These are phyloP conservation scores for Sebastes elongatus DNA, from an alignment of 2,797 vertebrate genomes.

Conservation along the genomic window DNA sequence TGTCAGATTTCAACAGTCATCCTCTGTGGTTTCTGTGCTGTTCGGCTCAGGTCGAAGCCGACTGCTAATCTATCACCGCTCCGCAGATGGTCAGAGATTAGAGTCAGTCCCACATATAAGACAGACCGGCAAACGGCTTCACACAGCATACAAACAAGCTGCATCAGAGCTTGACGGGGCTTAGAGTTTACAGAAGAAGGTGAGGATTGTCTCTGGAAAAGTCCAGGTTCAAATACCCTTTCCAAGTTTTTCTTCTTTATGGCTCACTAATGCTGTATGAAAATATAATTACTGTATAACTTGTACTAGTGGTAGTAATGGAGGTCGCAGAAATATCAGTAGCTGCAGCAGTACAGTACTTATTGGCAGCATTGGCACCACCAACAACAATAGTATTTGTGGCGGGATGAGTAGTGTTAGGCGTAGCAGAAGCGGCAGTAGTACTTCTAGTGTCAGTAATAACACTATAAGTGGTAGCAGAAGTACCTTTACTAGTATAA, in stretches of 20 bases:
- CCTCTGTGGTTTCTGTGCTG: slow-evolving; percentile 50
- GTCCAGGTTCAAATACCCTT: background rate
- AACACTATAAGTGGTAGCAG: too few relatives aligned
- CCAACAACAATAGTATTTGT: background rate
- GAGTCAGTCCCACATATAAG: slow-evolving; percentile 23
- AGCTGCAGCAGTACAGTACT: background rate
- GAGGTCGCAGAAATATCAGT: background rate
- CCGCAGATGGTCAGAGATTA: slow-evolving; percentile 45
- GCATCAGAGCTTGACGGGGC: slow-evolving; percentile 4
- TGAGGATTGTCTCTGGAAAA: background rate
- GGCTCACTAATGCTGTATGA: background rate
- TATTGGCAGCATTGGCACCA: background rate
- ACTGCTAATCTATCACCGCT: slow-evolving; percentile 45
- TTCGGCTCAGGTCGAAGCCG: slow-evolving; percentile 34
- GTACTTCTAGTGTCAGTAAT: background rate
- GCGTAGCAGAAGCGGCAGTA: background rate
- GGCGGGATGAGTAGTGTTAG: background rate
- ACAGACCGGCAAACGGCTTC: background rate
- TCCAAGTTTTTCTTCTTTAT: background rate
- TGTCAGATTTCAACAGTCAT: slow-evolving; percentile 57
- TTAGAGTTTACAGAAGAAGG: background rate
- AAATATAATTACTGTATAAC: background rate
- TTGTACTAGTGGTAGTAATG: background rate
- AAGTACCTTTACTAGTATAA: too few relatives aligned
- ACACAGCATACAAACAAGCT: background rate